Evolutionary conservation across 2,888 invertebrate genomes (phyloP), one percentile per base, ranked within the genome.

Genomic region (Drosophila quinaria): DNA sequence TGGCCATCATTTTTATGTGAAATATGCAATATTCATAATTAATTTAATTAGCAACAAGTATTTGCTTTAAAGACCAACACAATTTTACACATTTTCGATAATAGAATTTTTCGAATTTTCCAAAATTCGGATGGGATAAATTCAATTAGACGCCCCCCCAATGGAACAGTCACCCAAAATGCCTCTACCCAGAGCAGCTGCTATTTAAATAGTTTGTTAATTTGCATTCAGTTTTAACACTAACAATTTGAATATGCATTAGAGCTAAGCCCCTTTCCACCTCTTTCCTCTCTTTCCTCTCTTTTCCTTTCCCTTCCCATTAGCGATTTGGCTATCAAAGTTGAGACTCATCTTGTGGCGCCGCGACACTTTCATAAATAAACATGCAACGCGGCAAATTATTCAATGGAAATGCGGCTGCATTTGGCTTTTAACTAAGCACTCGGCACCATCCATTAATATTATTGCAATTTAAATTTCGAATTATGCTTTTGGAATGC

Each of bases 281-380:
- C n/a, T n/a, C n/a, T n/a, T n/a, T n/a, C 25, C 4, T 4, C 3
- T 25, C 25, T 25, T 42, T 42, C 17, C 19, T 19, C 17, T 5
- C 42, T n/a, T 9, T 33, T 5, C 13, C 42, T 4, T n/a, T 41
- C 4, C 19, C 29, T 13, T 13, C 19, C 39, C 31, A 10, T 3
- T 1, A 9, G 35, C 49, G 61, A 47, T 56, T 61, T 31, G 56
- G 29, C 17, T 29, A 75, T 81, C 81, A 69, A 50, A 70, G 74
- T 68, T 61, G 46, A 39, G 61, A 44, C 62, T 68, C 64, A 72
- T 63, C 64, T 71, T 65, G 37, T 41, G 44, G 70, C 44, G 60
- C 22, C 51, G 86, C 75, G 87, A 75, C 84, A 75, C 81, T 87
- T 86, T 87, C 84, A 84, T 85, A 85, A 89, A 84, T 88, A 89